Evolutionary conservation across 2,888 invertebrate species (phyloP).

Genomic region (Ferrisia virgata): DNA sequence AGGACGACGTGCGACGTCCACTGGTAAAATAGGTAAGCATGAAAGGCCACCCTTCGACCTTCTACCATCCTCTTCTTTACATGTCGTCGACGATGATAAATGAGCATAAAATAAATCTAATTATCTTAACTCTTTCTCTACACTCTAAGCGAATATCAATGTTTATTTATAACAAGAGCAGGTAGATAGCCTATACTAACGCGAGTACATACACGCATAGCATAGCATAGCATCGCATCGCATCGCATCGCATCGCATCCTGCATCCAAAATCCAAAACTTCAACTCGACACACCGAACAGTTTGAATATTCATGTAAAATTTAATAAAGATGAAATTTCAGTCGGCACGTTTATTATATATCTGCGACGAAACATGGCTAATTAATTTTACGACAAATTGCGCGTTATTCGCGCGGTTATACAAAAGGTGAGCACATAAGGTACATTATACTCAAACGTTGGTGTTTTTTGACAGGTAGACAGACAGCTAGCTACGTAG

Average conservation of each 20-base stretch:
- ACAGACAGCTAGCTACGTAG: not conserved
- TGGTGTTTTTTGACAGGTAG: not conserved
- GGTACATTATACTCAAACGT: not conserved
- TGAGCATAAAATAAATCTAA: conserved; percentile 23
- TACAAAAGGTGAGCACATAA: not conserved
- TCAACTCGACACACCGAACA: too few relatives aligned
- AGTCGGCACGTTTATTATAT: not conserved
- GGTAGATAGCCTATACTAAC: too few relatives aligned
- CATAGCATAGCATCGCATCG: not conserved
- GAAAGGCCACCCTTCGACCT: not conserved
- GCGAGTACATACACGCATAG: too few relatives aligned
- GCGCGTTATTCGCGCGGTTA: not conserved
- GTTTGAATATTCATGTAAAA: not conserved
- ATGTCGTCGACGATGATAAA: conserved; percentile 3
- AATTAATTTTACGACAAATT: not conserved
- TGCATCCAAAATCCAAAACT: too few relatives aligned
- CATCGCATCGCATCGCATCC: not conserved
- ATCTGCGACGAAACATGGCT: not conserved
- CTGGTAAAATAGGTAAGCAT: not conserved
- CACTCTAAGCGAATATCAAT: not conserved
- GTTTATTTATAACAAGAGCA: not conserved
- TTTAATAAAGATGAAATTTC: not conserved
- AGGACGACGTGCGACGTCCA: too few relatives aligned
- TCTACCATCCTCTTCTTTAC: not conserved
- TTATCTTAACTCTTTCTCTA: not conserved